Evolutionary conservation across 2,797 vertebrate species (phyloP).

Genomic region (Triplophysa yarkandensis): DNA sequence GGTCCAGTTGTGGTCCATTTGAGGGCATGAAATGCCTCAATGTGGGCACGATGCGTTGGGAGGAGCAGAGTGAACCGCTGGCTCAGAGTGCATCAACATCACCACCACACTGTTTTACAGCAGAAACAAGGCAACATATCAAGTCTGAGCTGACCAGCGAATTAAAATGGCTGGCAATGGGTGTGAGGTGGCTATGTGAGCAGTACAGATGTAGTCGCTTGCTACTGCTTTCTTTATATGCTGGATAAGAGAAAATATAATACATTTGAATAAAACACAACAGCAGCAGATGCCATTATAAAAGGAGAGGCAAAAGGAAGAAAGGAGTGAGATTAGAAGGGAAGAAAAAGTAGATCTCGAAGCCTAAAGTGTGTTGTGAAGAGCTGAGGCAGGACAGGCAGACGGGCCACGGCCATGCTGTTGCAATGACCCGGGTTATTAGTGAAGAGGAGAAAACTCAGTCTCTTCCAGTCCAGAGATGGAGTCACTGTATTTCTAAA

Average conservation of each 20-base stretch:
- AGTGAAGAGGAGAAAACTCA: slow-evolving; percentile 45
- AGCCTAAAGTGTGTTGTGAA: slow-evolving; percentile 55
- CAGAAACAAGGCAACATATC: slow-evolving; percentile 45
- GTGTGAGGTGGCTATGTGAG: slow-evolving; percentile 37
- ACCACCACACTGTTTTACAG: slow-evolving; percentile 46
- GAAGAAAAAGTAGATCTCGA: slow-evolving; percentile 41
- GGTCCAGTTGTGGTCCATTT: slow-evolving; percentile 54
- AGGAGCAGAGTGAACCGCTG: slow-evolving; percentile 37
- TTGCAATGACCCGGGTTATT: slow-evolving; percentile 41
- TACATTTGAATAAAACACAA: slow-evolving; percentile 55
- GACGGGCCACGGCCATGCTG: slow-evolving; percentile 38
- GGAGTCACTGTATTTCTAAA: slow-evolving; percentile 52
- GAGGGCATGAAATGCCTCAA: slow-evolving; percentile 22
- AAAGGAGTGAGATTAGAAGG: slow-evolving; percentile 26
- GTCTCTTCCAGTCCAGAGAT: slow-evolving; percentile 48
- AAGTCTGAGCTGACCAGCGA: slow-evolving; percentile 20
- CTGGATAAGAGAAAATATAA: slow-evolving; percentile 72
- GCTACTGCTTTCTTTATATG: slow-evolving; percentile 74
- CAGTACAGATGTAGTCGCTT: slow-evolving; percentile 57
- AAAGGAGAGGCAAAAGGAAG: slow-evolving; percentile 44
- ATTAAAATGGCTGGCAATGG: slow-evolving; percentile 26
- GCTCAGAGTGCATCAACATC: slow-evolving; percentile 47
- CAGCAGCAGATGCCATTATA: slow-evolving; percentile 52
- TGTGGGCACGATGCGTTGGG: slow-evolving; percentile 27
- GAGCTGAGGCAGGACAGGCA: slow-evolving; percentile 51